A percentile compares a stretch with the other conserved stretches of the same genome.
These are phyloP conservation scores for Campoletis raptor DNA, from an alignment of 2,888 invertebrate species.

Conservation along the genomic window DNA sequence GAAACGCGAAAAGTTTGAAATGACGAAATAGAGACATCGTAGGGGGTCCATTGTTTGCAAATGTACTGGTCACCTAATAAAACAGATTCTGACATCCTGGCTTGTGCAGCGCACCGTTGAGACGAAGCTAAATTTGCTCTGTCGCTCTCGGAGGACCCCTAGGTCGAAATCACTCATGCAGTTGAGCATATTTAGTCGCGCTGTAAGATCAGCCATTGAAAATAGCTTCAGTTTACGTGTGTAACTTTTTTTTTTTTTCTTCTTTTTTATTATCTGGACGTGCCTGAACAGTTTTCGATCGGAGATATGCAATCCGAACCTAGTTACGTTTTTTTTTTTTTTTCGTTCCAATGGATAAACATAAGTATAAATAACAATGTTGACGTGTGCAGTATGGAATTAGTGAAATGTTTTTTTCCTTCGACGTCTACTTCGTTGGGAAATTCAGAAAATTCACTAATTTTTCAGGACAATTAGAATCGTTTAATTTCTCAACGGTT, in stretches of 20 bases:
- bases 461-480: neutral
- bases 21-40: neutral
- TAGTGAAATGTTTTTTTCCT: neutral
- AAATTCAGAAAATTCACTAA: neutral
- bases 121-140: slow-evolving; percentile 10
- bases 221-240: neutral
- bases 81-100: slow-evolving; percentile 8
- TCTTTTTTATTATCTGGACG: neutral
- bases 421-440: neutral
- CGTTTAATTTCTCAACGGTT: neutral
- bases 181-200: slow-evolving; percentile 16
- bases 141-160: slow-evolving; percentile 3
- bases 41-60: neutral
- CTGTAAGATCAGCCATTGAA: slow-evolving; percentile 42
- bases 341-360: neutral
- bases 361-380: neutral
- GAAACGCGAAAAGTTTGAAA: neutral
- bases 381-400: neutral
- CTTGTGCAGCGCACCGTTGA: neutral
- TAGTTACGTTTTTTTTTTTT: neutral
- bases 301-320: neutral
- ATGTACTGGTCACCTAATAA: slow-evolving; percentile 7
- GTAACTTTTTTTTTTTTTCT: neutral
- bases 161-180: slow-evolving; percentile 9
- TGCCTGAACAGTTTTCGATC: neutral